phyloP scores from a whole-genome alignment of 1,140 invertebrate genomes.

The Nephila pilipes region DNA sequence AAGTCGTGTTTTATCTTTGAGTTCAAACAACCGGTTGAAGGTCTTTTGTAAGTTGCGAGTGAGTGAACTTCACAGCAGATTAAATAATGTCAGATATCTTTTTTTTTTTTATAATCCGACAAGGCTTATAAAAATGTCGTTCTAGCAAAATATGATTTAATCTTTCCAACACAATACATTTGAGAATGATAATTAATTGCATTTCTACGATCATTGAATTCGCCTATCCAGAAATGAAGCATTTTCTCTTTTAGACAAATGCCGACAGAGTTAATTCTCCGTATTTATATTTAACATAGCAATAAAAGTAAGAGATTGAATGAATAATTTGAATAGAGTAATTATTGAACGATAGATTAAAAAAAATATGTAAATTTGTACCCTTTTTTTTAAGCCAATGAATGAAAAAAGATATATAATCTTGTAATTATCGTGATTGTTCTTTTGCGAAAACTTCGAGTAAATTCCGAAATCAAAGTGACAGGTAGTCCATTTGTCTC shows the following conservation, averaged over 20 bases:
- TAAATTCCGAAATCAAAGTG: no score
- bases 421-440: no score
- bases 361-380: not conserved
- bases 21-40: slow-evolving; percentile 12
- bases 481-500: no score
- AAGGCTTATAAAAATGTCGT: no score
- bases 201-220: not conserved
- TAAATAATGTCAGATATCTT: not conserved
- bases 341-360: not conserved
- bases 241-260: not conserved
- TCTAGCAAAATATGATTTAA: not conserved
- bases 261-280: not conserved
- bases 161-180: not conserved
- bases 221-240: not conserved
- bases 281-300: not conserved
- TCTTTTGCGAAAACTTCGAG: no score
- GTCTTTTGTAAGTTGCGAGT: not conserved
- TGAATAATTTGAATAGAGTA: not conserved
- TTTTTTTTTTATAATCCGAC: not conserved
- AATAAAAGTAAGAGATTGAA: not conserved
- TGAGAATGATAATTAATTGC: not conserved
- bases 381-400: not conserved
- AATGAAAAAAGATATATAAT: not conserved
- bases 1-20: not conserved
- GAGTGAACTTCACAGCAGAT: slow-evolving; percentile 14